phyloP scores from a whole-genome alignment of 2,113 vertebrate species.

The Micronycteris hirsuta region DNA sequence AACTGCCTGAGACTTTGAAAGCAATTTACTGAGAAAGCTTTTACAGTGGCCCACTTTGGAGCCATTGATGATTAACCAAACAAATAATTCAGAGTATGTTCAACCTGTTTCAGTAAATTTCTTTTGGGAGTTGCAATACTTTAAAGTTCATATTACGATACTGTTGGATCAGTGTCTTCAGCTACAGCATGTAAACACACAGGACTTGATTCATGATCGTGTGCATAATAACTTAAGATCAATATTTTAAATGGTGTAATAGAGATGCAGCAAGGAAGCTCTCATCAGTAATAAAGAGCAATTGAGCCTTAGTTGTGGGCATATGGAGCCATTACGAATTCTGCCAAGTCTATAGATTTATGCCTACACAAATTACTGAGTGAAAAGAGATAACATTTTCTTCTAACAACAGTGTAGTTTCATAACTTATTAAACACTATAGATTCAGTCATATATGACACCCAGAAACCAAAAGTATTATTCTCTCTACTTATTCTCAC shows the following conservation, averaged over 20 bases:
- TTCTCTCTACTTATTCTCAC: neutral
- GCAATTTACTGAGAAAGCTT: conserved; percentile 76
- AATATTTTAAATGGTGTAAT: conserved; percentile 35
- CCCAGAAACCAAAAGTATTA: neutral
- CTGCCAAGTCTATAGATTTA: neutral
- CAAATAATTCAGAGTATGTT: conserved; percentile 74
- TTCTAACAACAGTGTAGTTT: neutral
- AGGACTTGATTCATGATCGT: neutral
- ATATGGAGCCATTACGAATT: neutral
- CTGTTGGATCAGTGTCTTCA: conserved; percentile 60
- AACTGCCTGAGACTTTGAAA: conserved; percentile 72
- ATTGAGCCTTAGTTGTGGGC: neutral
- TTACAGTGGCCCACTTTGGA: conserved; percentile 72
- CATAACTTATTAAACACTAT: conserved; percentile 10
- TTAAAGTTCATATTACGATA: conserved; percentile 59
- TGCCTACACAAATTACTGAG: neutral
- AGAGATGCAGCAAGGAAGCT: conserved; percentile 13
- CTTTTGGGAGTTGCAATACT: conserved; percentile 50
- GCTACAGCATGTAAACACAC: neutral
- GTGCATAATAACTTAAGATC: conserved; percentile 4
- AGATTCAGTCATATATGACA: neutral
- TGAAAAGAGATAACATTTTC: conserved; percentile 13
- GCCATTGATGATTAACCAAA: conserved; percentile 76
- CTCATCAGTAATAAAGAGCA: neutral
- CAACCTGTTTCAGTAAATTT: conserved; percentile 67